Percentiles rank a stretch among this genome's conserved stretches.
Conservation (phyloP, 2,113 vertebrate species). For the Octodon degus region DNA sequence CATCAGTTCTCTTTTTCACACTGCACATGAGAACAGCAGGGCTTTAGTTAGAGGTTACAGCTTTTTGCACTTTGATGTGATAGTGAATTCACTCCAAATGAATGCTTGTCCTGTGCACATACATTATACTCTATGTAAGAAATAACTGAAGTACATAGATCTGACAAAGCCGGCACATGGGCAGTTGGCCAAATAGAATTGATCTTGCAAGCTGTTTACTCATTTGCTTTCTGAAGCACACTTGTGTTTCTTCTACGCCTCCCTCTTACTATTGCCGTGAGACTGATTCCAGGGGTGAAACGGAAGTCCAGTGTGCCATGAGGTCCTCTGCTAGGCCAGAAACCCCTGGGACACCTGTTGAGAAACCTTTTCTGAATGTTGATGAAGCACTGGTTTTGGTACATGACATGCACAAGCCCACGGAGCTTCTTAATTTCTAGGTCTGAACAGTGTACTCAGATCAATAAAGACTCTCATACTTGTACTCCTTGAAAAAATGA, state of each 20-base stretch:
- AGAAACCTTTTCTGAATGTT: not conserved
- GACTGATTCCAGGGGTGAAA: not conserved
- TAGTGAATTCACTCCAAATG: not conserved
- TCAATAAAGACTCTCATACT: not conserved
- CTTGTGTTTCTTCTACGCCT: not conserved
- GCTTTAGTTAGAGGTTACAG: not conserved
- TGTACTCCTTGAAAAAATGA: constrained; percentile 36
- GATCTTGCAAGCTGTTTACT: not conserved
- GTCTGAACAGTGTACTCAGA: not conserved
- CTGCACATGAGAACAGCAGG: not conserved
- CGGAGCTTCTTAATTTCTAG: not conserved
- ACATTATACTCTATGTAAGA: not conserved
- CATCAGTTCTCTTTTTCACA: not conserved
- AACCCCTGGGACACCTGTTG: not conserved
- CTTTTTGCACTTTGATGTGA: not conserved
- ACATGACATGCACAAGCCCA: not conserved
- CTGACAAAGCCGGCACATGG: not conserved
- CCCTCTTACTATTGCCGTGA: not conserved
- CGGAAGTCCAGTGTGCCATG: not conserved
- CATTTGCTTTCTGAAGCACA: not conserved
- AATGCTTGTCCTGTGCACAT: not conserved
- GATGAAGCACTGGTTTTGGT: not conserved
- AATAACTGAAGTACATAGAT: not conserved
- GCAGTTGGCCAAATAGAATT: not conserved
- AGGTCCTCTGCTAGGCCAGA: not conserved